Evolutionary conservation across 2,888 invertebrate species (phyloP), one percentile per base, ranked within the genome.

Genomic region (Platycnemis pennipes): DNA sequence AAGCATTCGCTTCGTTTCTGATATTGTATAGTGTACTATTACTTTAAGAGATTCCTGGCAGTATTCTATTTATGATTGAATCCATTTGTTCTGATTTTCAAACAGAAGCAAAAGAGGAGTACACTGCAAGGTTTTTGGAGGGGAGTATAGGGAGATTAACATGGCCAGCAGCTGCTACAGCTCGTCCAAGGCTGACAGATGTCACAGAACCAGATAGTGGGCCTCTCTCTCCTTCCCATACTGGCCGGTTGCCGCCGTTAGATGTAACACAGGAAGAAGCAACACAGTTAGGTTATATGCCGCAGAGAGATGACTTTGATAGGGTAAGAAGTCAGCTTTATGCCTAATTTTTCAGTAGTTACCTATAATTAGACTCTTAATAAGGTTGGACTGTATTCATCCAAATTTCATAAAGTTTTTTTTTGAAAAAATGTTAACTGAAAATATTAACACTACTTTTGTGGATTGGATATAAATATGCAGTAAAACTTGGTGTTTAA

Each of bases 291-390:
- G 99, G 99, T 2, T 99, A 99, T 96, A 99, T 99, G 98, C 98
- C 99, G 3, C 98, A 99, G 96, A 97, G 99, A 96, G 99, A 99
- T 97, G 99, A 99, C 96, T 99, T 99, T 97, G 99, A 99, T 97
- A 97, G 98, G 96, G 98, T 98, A 96, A 96, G 96, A 95, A 37
- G 19, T 44, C 8, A 53, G 5, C 22, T 63, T 91, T 91, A 37
- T 56, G 42, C 3, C 1, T 31, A 63, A 49, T 56, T 91, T n/a
- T n/a, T n/a, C n/a, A n/a, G n/a, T n/a, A n/a, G n/a, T n/a, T n/a
- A n/a, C n/a, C n/a, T n/a, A n/a, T n/a, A n/a, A n/a, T n/a, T n/a
- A n/a, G n/a, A n/a, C n/a, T n/a, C n/a, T n/a, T n/a, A n/a, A n/a
- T n/a, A n/a, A n/a, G n/a, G n/a, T n/a, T n/a, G n/a, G n/a, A n/a